These are phyloP conservation scores for Thamnaconus septentrionalis DNA, from an alignment of 2,113 vertebrate species.

Conservation along the genomic window DNA sequence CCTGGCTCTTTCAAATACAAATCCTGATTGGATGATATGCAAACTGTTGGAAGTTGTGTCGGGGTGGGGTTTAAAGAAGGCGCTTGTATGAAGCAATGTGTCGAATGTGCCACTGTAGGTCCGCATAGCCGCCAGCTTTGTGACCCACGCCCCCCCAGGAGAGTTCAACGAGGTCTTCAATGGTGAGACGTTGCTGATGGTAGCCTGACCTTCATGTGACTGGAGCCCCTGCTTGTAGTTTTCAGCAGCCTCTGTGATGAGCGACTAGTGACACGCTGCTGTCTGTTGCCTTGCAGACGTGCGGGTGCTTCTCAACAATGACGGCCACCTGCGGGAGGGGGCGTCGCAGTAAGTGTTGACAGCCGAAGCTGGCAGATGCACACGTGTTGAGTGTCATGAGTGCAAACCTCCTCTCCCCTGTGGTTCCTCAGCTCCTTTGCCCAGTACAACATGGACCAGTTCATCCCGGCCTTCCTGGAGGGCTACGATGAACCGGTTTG, in stretches of 20 bases:
- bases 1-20: too few relatives aligned
- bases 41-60: too few relatives aligned
- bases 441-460: conserved; percentile 99
- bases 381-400: background rate
- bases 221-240: background rate
- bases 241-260: background rate
- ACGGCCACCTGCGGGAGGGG: conserved; percentile 98
- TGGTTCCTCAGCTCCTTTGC: conserved; percentile 88
- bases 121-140: conserved; percentile 96
- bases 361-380: background rate
- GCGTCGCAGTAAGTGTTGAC: conserved; percentile 90
- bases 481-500: conserved; percentile 95
- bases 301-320: conserved; percentile 96
- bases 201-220: background rate
- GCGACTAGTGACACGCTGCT: background rate
- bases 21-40: too few relatives aligned
- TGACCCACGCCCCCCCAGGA: conserved; percentile 95
- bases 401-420: background rate
- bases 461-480: conserved; percentile 95
- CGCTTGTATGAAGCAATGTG: background rate
- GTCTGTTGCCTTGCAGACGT: conserved; percentile 81
- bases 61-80: background rate
- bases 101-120: conserved; percentile 76
- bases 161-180: conserved; percentile 99
- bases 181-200: conserved; percentile 77